These are phyloP conservation scores for Saccostrea echinata DNA, from an alignment of 1,140 invertebrate genomes.

Conservation along the genomic window DNA sequence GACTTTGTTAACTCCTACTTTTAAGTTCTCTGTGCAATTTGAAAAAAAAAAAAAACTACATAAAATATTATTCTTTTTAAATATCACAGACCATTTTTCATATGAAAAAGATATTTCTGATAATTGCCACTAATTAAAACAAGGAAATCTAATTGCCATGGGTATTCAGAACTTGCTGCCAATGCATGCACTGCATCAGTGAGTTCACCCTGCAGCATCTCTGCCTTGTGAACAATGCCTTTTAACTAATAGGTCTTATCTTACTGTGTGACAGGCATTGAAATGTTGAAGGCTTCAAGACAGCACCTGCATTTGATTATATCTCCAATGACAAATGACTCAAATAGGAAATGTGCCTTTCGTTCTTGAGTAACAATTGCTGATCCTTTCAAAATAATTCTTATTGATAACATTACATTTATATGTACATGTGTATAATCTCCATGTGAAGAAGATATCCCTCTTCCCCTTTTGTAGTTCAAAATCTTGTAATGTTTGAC, in stretches of 20 bases:
- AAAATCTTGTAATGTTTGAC: background rate
- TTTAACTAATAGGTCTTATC: slow-evolving; percentile 30
- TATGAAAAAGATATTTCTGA: background rate
- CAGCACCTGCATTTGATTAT: slow-evolving; percentile 18
- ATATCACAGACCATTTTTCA: background rate
- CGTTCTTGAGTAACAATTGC: background rate
- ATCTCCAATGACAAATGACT: background rate
- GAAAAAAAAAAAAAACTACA: background rate
- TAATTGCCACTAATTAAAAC: background rate
- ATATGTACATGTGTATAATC: no score
- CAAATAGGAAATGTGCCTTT: background rate
- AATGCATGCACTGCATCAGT: slow-evolving; percentile 15
- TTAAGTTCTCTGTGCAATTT: background rate
- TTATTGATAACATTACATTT: no score
- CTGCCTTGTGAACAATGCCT: slow-evolving; percentile 13
- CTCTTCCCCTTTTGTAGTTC: background rate
- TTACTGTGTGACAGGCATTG: background rate
- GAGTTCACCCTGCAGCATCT: slow-evolving; percentile 23
- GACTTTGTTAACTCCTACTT: no score
- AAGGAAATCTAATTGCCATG: background rate
- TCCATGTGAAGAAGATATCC: no score
- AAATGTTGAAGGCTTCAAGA: slow-evolving; percentile 24
- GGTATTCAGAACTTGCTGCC: background rate
- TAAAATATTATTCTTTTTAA: background rate
- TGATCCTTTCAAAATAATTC: background rate